A percentile compares a stretch with the other conserved stretches of the same genome.
Conservation (phyloP, 2,797 vertebrate species). For the Astyanax mexicanus region DNA sequence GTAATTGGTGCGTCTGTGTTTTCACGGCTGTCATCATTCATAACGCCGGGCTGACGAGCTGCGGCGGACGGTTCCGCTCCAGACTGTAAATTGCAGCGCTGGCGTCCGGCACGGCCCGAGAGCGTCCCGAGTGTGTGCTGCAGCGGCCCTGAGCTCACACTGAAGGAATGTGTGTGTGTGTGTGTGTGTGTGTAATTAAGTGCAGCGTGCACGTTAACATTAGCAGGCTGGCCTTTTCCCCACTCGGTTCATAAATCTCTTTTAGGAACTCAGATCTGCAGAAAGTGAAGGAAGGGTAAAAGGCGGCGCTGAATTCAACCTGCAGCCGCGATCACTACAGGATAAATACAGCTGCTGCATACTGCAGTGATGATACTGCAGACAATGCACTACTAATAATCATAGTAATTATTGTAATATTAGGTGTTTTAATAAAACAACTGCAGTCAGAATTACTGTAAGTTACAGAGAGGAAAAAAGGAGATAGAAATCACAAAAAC, state of each 20-base stretch:
- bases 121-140: background rate
- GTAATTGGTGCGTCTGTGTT: background rate
- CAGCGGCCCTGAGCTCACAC: background rate
- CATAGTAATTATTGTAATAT: too few species aligned
- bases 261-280: background rate
- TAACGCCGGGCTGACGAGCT: background rate
- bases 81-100: background rate
- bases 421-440: too few species aligned
- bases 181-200: slow-evolving; percentile 11
- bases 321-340: too few species aligned
- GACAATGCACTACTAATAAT: too few species aligned
- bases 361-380: too few species aligned
- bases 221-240: background rate
- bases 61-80: background rate
- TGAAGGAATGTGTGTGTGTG: slow-evolving; percentile 6
- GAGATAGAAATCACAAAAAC: too few species aligned
- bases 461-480: too few species aligned
- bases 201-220: background rate
- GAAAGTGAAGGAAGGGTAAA: background rate
- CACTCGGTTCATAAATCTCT: background rate
- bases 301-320: too few species aligned
- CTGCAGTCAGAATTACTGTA: too few species aligned
- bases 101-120: background rate
- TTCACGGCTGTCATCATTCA: slow-evolving; percentile 28
- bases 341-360: too few species aligned